These are phyloP conservation scores for Palaemon carinicauda DNA, from an alignment of 1,140 invertebrate species.

Conservation along the genomic window DNA sequence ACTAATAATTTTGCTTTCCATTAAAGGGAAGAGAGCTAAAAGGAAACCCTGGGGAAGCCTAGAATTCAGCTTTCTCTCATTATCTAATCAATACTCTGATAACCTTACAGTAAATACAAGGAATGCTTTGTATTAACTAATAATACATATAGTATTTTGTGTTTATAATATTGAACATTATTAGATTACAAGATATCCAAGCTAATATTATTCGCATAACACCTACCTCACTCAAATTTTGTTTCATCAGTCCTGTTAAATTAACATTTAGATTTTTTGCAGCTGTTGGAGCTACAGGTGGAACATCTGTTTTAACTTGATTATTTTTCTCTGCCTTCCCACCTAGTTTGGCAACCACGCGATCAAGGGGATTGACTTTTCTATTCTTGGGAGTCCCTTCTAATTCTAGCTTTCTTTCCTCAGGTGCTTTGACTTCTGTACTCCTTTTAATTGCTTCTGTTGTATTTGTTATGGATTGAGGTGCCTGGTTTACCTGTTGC, in stretches of 20 bases:
- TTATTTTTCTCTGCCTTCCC: constrained; percentile 17
- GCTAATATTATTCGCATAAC: not conserved
- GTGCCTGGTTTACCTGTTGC: not conserved
- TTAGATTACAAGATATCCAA: not conserved
- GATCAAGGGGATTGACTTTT: constrained; percentile 37
- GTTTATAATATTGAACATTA: not conserved
- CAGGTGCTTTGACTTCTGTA: not conserved
- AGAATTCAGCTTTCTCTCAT: not conserved
- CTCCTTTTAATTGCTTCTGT: not conserved
- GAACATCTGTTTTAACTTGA: not conserved
- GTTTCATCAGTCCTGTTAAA: constrained; percentile 21
- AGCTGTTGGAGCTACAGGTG: not conserved
- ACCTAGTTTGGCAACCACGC: constrained; percentile 42
- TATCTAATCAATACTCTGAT: no score
- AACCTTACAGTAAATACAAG: no score
- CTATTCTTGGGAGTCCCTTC: constrained; percentile 36
- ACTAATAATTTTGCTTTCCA: not conserved
- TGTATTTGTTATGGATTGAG: not conserved
- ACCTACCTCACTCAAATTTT: constrained; percentile 31
- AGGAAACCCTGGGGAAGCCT: not conserved
- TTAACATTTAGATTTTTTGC: constrained; percentile 36
- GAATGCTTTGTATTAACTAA: no score
- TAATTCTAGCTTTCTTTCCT: constrained; percentile 37
- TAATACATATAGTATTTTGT: no score
- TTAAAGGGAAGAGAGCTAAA: not conserved